Evolutionary conservation across 2,797 vertebrate genomes (phyloP).

Genomic region (Malacoctenus gilli): DNA sequence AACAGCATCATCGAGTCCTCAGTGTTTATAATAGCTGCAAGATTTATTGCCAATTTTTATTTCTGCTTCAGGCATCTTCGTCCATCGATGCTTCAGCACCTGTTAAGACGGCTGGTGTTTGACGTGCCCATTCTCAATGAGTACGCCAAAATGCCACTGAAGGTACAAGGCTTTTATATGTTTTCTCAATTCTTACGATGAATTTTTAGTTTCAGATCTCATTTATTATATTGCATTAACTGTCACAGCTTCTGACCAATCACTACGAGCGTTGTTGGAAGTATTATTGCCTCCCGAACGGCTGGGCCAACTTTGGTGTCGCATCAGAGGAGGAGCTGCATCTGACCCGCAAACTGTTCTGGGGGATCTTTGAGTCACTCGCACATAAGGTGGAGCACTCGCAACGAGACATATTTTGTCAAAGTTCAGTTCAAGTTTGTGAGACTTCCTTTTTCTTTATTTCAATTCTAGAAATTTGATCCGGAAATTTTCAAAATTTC

Average conservation of each 20-base stretch:
- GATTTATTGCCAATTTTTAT: constrained; percentile 5
- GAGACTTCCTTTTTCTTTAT: constrained; percentile 2
- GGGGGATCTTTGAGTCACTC: constrained; percentile 96
- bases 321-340: constrained; percentile 96
- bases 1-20: neutral
- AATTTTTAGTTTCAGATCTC: neutral
- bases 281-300: constrained; percentile 94
- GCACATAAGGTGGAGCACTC: constrained; percentile 86
- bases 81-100: constrained; percentile 94
- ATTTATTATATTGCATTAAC: neutral
- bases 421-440: too few relatives aligned
- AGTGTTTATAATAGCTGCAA: neutral
- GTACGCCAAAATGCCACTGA: constrained; percentile 94
- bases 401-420: too few relatives aligned
- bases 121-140: constrained; percentile 97
- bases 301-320: constrained; percentile 95
- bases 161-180: constrained; percentile 77
- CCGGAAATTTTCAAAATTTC: constrained; percentile 93
- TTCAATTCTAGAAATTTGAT: constrained; percentile 88
- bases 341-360: constrained; percentile 94
- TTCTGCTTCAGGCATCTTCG: constrained; percentile 84
- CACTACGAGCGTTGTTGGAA: constrained; percentile 98
- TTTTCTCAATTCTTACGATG: neutral
- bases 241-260: constrained; percentile 89
- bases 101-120: constrained; percentile 92